phyloP scores from a whole-genome alignment of 2,888 invertebrate genomes.

The Barypeithes pellucidus region DNA sequence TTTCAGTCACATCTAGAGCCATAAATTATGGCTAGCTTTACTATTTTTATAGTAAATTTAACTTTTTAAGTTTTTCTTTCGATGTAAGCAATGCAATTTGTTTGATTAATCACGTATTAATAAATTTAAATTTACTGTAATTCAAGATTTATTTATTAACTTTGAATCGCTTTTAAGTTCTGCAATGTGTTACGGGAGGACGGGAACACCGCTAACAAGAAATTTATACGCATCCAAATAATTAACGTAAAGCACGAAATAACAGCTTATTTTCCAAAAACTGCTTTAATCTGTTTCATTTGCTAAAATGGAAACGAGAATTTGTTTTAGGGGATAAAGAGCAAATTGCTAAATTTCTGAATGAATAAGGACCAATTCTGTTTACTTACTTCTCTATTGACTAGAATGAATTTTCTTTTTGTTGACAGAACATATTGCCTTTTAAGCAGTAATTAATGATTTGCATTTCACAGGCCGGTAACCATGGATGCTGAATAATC shows the following conservation, averaged over 20 bases:
- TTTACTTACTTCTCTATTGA: no score
- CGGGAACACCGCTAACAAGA: slow-evolving; percentile 26
- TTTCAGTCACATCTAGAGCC: no score
- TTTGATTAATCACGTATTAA: no score
- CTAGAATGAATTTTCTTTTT: not conserved
- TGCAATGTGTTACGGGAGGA: slow-evolving; percentile 8
- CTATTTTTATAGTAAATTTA: no score
- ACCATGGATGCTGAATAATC: no score
- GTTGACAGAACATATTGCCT: not conserved
- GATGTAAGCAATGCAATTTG: no score
- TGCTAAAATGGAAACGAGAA: slow-evolving; percentile 23
- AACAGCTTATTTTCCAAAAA: slow-evolving; percentile 40
- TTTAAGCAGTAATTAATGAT: no score
- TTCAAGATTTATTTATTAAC: no score
- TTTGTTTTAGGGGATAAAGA: slow-evolving; percentile 12
- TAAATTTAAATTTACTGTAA: no score
- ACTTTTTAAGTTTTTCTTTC: no score
- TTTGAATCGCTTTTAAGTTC: not conserved
- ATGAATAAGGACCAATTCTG: not conserved
- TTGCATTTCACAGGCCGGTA: no score
- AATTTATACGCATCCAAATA: slow-evolving; percentile 33
- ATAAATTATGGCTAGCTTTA: no score
- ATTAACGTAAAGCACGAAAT: slow-evolving; percentile 26
- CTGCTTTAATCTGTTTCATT: slow-evolving; percentile 27
- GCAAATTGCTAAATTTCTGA: not conserved